phyloP scores from a whole-genome alignment of 2,888 invertebrate species.

The Eilema griseolum region DNA sequence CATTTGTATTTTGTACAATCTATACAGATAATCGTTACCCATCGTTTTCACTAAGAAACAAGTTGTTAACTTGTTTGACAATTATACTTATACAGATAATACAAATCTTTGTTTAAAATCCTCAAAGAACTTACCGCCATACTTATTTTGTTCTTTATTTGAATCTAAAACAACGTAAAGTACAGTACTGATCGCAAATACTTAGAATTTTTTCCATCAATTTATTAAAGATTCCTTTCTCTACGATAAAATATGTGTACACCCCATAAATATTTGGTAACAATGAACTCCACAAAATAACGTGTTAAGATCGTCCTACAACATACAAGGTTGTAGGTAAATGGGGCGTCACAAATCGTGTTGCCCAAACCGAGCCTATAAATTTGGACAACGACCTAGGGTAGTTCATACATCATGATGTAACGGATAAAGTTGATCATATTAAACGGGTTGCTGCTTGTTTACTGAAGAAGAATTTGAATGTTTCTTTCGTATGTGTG shows the following conservation, averaged over 20 bases:
- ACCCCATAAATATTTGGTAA: slow-evolving; percentile 15
- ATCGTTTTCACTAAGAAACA: no score
- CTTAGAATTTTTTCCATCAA: not conserved
- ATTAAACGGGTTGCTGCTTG: slow-evolving; percentile 22
- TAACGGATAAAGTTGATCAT: slow-evolving; percentile 35
- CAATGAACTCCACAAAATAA: slow-evolving; percentile 21
- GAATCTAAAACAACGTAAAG: not conserved
- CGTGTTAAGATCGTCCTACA: slow-evolving; percentile 36
- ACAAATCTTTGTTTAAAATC: no score
- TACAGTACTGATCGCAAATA: not conserved
- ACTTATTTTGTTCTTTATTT: no score
- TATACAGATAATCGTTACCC: no score
- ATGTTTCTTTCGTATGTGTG: not conserved
- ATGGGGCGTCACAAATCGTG: slow-evolving; percentile 36
- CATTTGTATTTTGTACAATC: no score
- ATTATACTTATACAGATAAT: no score
- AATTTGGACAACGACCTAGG: slow-evolving; percentile 29
- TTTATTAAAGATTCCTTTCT: not conserved
- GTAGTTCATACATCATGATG: slow-evolving; percentile 35
- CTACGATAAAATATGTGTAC: not conserved
- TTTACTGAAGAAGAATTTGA: slow-evolving; percentile 8
- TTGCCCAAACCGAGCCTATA: slow-evolving; percentile 33
- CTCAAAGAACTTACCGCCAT: no score
- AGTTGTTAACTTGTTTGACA: no score
- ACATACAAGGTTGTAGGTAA: slow-evolving; percentile 32